These are phyloP conservation scores for Pygoscelis antarcticus DNA, from an alignment of 2,113 vertebrate species.

Conservation along the genomic window DNA sequence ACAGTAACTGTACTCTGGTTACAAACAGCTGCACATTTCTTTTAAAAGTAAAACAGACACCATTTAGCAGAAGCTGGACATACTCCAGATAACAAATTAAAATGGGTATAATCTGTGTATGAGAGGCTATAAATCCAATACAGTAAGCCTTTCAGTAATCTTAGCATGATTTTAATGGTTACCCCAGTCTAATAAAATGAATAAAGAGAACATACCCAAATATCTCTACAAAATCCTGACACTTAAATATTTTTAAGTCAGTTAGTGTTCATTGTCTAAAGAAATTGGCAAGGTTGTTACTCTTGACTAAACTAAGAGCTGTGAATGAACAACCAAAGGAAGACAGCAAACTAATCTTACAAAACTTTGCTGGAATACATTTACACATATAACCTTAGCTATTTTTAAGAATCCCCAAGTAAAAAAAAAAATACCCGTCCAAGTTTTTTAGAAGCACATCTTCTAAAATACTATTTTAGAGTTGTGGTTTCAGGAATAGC, in stretches of 20 bases:
- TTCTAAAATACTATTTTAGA: not conserved
- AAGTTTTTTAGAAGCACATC: not conserved
- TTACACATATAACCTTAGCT: not conserved
- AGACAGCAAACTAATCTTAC: not conserved
- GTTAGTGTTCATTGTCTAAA: not conserved
- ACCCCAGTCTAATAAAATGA: not conserved
- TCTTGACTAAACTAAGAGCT: not conserved
- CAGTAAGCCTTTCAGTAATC: not conserved
- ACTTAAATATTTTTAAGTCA: not conserved
- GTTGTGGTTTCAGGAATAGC: not conserved
- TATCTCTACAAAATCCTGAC: not conserved
- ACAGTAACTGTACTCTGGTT: not conserved
- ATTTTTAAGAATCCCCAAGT: not conserved
- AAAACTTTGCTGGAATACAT: not conserved
- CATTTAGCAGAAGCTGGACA: constrained; percentile 6
- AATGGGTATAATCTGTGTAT: not conserved
- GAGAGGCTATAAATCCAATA: not conserved
- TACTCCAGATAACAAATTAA: constrained; percentile 6
- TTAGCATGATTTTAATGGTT: not conserved
- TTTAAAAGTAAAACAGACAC: not conserved
- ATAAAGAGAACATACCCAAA: not conserved
- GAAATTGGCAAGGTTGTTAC: not conserved
- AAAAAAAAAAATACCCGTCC: rapidly evolving
- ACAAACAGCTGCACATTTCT: constrained; percentile 30
- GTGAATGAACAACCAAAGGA: not conserved